Conservation (phyloP, 2,797 vertebrate species). For the Furcifer pardalis region DNA sequence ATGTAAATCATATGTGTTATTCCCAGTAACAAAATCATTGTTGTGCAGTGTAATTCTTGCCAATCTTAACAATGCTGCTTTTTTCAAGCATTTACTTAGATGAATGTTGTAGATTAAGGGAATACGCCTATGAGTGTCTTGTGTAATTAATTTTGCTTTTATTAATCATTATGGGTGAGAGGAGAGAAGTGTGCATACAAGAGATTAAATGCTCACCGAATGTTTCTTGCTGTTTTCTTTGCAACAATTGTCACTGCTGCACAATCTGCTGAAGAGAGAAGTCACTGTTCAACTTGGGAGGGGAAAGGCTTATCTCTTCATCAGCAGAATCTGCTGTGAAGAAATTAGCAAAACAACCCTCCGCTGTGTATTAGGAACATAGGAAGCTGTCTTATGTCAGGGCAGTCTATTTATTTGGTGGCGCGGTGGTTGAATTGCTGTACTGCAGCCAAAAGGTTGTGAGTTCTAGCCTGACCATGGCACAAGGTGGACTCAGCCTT, state of each 20-base stretch:
- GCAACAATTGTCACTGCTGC: too few species aligned
- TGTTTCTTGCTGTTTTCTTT: neutral
- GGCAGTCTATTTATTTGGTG: too few species aligned
- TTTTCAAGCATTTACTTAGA: constrained; percentile 39
- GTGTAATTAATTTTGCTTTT: neutral
- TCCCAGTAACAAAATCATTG: too few species aligned
- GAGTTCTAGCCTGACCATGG: too few species aligned
- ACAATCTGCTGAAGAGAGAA: neutral
- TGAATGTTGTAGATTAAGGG: neutral
- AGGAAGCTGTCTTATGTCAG: too few species aligned
- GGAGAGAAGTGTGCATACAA: too few species aligned
- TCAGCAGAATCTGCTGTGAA: neutral
- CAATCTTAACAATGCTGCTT: constrained; percentile 64
- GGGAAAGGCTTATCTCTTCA: neutral
- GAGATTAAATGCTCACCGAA: neutral
- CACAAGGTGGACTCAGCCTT: too few species aligned
- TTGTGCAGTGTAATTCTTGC: too few species aligned
- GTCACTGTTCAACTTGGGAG: neutral
- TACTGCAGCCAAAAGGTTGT: too few species aligned
- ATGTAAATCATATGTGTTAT: too few species aligned
- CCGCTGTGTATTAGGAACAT: neutral
- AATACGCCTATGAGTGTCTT: neutral
- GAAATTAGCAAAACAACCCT: neutral
- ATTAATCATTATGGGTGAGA: neutral
- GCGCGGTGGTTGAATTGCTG: too few species aligned